These are phyloP conservation scores for Drosophila acutilabella DNA, from an alignment of 2,888 invertebrate genomes.

Conservation along the genomic window DNA sequence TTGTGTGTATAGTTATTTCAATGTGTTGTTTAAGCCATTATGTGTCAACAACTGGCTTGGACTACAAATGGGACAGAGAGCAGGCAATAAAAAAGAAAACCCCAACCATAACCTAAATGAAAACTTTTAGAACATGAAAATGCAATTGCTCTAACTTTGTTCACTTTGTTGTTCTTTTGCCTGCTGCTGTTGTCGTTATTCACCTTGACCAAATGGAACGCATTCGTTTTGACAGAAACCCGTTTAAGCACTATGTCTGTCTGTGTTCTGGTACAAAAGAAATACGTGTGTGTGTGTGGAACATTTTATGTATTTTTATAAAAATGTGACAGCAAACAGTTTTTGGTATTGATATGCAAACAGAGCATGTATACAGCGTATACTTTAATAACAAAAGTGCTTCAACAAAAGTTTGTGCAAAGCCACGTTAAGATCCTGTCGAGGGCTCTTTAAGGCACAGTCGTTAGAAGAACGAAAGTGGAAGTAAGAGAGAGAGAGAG, in stretches of 20 bases:
- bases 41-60: conserved; percentile 38
- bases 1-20: conserved; percentile 7
- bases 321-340: conserved; percentile 9
- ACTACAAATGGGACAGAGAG: conserved; percentile 27
- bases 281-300: not conserved
- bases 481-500: not conserved
- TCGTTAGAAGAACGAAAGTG: not conserved
- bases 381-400: not conserved
- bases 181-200: conserved; percentile 10
- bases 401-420: conserved; percentile 8
- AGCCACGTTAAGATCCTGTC: conserved; percentile 19
- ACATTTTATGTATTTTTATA: not conserved
- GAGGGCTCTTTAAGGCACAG: conserved; percentile 29
- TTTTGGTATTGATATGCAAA: conserved; percentile 32
- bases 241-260: conserved; percentile 7
- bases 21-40: conserved; percentile 14
- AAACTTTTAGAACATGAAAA: conserved; percentile 53
- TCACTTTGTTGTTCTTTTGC: not conserved
- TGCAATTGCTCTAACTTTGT: conserved; percentile 42
- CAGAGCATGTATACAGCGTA: not conserved
- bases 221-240: conserved; percentile 21
- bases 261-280: not conserved
- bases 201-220: conserved; percentile 19
- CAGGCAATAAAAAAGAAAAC: not conserved
- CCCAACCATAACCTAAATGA: conserved; percentile 12